Evolutionary conservation across 2,888 invertebrate species (phyloP), one percentile per base, ranked within the genome.

Genomic region (Stenichneumon culpator): DNA sequence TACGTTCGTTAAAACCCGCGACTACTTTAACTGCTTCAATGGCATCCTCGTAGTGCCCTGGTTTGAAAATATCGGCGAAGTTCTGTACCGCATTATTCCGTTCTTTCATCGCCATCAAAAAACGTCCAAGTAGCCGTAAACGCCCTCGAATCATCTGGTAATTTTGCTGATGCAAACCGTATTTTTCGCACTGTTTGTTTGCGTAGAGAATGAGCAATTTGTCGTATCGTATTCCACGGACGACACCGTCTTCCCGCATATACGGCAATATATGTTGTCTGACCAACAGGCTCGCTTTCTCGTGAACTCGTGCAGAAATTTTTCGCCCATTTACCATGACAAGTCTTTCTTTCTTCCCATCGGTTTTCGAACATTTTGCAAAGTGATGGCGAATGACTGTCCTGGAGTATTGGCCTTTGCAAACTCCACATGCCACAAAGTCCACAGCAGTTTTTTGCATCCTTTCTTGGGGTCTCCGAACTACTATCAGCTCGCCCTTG

Each of bases 161-260:
- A 50, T 86, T 83, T 63, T 87, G 82, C 9, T 50, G 57, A 25
- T 86, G 72, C 2, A 65, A 44, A 52, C 79, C 32, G 78, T 88
- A 88, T 68, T 88, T 88, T 14, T 79, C 68, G 74, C 87, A 87
- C 60, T 86, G 72, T 44, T 85, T 83, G 75, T 88, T 89, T 3
- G 81, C 87, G 54, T 80, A 88, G 16, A 83, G n/a, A 11, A 86
- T 88, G 0, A 84, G 22, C 19, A 88, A 68, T 54, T 75, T 69
- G 57, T 89, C 88, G 79, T 89, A 88, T 54, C 87, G 79, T 9
- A 88, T 83, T 16, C 70, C 36, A 28, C 83, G 47, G 19, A 85
- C 82, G 22, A 87, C 67, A 2, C 57, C 63, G 79, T 88, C 87
- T 28, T 89, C 87, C 39, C 84, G 73, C 67, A 89, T 19, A 39